A percentile compares a stretch with the other conserved stretches of the same genome.
These are phyloP conservation scores for Nomada lathburiana DNA, from an alignment of 2,888 invertebrate species.

Conservation along the genomic window DNA sequence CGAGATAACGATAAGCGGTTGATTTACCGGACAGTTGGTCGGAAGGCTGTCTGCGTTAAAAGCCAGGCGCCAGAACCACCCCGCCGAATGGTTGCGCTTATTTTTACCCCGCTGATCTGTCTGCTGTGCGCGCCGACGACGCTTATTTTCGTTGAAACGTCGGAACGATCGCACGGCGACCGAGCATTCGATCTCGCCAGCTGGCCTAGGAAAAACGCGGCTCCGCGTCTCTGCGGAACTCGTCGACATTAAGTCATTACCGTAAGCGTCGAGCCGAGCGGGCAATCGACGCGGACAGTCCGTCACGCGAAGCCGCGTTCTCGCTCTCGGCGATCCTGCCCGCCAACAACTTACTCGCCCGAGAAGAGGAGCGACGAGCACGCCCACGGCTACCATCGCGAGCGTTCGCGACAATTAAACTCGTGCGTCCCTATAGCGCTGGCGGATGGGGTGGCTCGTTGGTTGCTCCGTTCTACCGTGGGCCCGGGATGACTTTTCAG, in stretches of 20 bases:
- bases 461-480: background rate
- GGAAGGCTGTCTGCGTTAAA: slow-evolving; percentile 54
- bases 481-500: slow-evolving; percentile 44
- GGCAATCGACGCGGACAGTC: slow-evolving; percentile 54
- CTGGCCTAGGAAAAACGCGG: slow-evolving; percentile 33
- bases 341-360: slow-evolving; percentile 63
- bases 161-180: background rate
- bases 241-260: slow-evolving; percentile 66
- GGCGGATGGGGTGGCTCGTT: background rate
- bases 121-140: background rate
- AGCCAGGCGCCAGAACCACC: slow-evolving; percentile 63
- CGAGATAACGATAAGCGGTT: slow-evolving; percentile 32
- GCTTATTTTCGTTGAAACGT: slow-evolving; percentile 34
- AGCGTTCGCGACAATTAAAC: slow-evolving; percentile 20
- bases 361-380: slow-evolving; percentile 43
- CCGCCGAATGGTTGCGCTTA: slow-evolving; percentile 24
- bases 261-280: slow-evolving; percentile 61
- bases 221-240: slow-evolving; percentile 33
- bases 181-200: slow-evolving; percentile 6
- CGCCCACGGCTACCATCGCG: background rate
- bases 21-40: slow-evolving; percentile 45
- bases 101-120: slow-evolving; percentile 26
- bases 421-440: background rate
- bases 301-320: slow-evolving; percentile 61
- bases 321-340: slow-evolving; percentile 62